Conservation (phyloP, 2,113 vertebrate species). For the Hoplias malabaricus region DNA sequence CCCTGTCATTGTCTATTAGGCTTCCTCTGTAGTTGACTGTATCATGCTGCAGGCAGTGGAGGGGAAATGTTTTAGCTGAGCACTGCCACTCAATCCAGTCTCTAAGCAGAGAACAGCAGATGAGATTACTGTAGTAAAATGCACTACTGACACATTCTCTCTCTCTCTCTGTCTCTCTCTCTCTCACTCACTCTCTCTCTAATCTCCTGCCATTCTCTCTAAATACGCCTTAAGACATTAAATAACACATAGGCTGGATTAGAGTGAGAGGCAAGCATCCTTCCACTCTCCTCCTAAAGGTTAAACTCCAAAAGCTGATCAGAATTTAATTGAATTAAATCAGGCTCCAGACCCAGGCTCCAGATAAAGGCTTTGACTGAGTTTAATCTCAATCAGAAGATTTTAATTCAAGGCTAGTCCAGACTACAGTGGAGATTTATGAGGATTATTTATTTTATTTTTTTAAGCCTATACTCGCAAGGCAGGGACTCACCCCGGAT, state of each 20-base stretch:
- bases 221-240: neutral
- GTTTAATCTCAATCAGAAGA: neutral
- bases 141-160: neutral
- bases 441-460: no score
- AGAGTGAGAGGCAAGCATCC: neutral
- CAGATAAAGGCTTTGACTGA: neutral
- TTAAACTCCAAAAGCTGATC: slow-evolving; percentile 21
- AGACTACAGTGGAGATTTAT: neutral
- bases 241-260: slow-evolving; percentile 16
- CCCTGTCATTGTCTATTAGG: no score
- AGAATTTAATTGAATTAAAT: slow-evolving; percentile 16
- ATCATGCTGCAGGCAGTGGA: neutral
- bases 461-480: no score
- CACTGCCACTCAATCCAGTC: neutral
- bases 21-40: neutral
- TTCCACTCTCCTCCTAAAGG: neutral
- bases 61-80: slow-evolving; percentile 1
- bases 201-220: neutral
- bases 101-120: neutral
- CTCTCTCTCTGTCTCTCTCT: neutral
- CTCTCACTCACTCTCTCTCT: neutral
- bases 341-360: neutral
- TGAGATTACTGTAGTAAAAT: slow-evolving; percentile 19
- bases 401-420: neutral
- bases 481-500: no score